Evolutionary conservation across 2,888 invertebrate species (phyloP), one percentile per base, ranked within the genome.

Genomic region (Tinea semifulvella): DNA sequence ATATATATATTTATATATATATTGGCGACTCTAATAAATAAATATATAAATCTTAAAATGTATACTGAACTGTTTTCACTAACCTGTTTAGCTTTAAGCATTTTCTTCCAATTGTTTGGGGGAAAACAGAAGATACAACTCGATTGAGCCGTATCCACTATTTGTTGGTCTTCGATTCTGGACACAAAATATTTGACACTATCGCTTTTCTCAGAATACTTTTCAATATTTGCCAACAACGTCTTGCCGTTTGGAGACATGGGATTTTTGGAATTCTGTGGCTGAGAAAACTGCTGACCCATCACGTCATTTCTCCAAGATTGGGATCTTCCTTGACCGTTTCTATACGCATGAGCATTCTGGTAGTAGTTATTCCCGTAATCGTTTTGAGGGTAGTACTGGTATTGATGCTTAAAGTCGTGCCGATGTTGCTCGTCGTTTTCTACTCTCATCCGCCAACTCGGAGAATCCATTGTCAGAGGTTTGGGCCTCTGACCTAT

Each of bases 401-500:
- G 61, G 44, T 55, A 58, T 17, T 63, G 62, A 10, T 68, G 70
- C 5, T 70, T 66, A 14, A 13, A 31, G 6, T 31, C 31, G 31
- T 4, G 31, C n/a, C 31, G 11, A 2, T 31, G 13, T 31, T 31
- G 31, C 14, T 31, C 31, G 4, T 70, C 53, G 54, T 66, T 22
- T 6, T 58, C 59, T 1, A 63, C 54, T 2, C 72, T 53, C 52
- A 61, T 60, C 0, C 77, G 58, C 74, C 79, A 77, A 49, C 61
- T 67, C 0, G 83, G 82, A 17, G 83, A 82, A 53, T 87, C 86
- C 1, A 84, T 68, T 0, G 84, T 79, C n/a, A 88, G 68, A 2
- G 89, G 88, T 53, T 87, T 84, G 0, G 92, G 92, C 43, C 90
- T 76, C 61, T 89, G 89, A 0, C 92, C 92, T 47, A 92, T 88